Conservation (phyloP, 2,113 vertebrate species). For the Rynchops niger region DNA sequence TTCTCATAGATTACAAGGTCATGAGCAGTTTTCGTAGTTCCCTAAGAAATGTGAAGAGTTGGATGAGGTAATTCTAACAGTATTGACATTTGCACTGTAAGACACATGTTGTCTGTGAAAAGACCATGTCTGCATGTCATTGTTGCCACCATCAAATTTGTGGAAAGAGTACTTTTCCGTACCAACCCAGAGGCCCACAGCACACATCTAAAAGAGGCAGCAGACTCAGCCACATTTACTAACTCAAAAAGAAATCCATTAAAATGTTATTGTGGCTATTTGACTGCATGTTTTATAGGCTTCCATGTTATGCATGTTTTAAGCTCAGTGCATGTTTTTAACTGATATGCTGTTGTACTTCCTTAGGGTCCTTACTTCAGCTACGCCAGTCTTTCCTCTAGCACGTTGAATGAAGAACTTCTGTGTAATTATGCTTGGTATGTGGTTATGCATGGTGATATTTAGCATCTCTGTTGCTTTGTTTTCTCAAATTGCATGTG, state of each 20-base stretch:
- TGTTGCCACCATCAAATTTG: background rate
- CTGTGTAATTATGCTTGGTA: slow-evolving; percentile 74
- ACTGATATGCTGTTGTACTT: slow-evolving; percentile 63
- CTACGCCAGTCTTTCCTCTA: slow-evolving; percentile 72
- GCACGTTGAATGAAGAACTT: slow-evolving; percentile 65
- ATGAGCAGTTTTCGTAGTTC: background rate
- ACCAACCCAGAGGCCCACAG: background rate
- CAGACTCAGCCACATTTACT: background rate
- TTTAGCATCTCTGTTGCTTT: background rate
- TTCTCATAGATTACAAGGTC: background rate
- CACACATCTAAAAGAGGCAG: background rate
- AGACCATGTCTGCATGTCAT: background rate
- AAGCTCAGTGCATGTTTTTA: slow-evolving; percentile 71
- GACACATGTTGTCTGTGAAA: background rate
- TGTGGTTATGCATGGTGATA: slow-evolving; percentile 39
- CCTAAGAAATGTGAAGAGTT: background rate
- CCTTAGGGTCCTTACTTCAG: slow-evolving; percentile 70
- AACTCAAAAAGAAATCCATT: background rate
- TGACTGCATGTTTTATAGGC: background rate
- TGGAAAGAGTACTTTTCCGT: background rate
- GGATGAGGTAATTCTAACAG: background rate
- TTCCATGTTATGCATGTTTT: slow-evolving; percentile 34
- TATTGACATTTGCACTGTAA: background rate
- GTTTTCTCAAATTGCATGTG: slow-evolving; percentile 21
- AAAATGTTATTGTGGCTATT: background rate